Conservation (phyloP, 2,888 invertebrate species). For the Melanargia galathea region DNA sequence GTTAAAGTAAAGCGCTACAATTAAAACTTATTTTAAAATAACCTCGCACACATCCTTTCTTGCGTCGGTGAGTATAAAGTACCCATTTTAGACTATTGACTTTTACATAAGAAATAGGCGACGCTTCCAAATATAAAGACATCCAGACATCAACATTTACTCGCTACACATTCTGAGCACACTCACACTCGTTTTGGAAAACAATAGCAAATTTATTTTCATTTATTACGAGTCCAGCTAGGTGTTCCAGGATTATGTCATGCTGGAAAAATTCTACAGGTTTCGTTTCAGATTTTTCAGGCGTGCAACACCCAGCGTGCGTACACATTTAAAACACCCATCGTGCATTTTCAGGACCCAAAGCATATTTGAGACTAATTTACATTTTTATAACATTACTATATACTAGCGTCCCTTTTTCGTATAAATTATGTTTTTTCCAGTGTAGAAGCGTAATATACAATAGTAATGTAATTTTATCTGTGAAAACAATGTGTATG, state of each 20-base stretch:
- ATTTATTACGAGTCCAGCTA: constrained; percentile 60
- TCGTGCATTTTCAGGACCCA: constrained; percentile 52
- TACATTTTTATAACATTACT: background rate
- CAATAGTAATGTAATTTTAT: background rate
- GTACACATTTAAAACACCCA: constrained; percentile 41
- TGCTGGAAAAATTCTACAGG: constrained; percentile 63
- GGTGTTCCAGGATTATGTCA: constrained; percentile 58
- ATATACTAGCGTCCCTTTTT: background rate
- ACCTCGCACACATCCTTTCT: constrained; percentile 35
- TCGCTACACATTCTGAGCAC: constrained; percentile 35
- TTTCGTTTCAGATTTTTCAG: constrained; percentile 44
- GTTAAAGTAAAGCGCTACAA: constrained; percentile 36
- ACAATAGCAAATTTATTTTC: constrained; percentile 38
- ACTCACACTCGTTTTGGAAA: constrained; percentile 35
- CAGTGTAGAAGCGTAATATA: background rate
- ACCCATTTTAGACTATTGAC: constrained; percentile 25
- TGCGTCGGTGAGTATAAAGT: constrained; percentile 22
- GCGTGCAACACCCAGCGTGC: constrained; percentile 70
- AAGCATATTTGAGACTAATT: constrained; percentile 39
- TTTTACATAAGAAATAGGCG: constrained; percentile 36
- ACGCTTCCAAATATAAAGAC: constrained; percentile 24
- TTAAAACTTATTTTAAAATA: constrained; percentile 19
- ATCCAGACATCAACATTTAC: constrained; percentile 28
- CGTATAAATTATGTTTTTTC: background rate
- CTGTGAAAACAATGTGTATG: background rate